phyloP scores from a whole-genome alignment of 2,888 invertebrate species.

The Pandemis cinnamomeana region DNA sequence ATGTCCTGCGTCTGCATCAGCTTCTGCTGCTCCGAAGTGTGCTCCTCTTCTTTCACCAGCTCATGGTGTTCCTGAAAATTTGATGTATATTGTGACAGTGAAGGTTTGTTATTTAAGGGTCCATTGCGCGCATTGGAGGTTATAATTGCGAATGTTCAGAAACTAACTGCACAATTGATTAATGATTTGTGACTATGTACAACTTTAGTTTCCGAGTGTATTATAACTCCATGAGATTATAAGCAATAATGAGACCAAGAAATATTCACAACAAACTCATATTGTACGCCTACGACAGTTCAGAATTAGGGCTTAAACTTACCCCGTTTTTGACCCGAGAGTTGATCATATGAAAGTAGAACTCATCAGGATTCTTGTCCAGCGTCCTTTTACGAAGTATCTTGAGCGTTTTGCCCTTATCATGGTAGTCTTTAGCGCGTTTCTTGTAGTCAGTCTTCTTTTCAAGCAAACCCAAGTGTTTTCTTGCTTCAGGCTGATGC shows the following conservation, averaged over 20 bases:
- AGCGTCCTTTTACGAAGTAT: conserved; percentile 92
- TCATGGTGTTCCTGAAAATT: conserved; percentile 85
- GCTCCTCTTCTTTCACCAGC: conserved; percentile 87
- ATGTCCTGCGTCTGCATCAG: conserved; percentile 96
- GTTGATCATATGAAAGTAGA: conserved; percentile 98
- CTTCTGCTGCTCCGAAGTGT: conserved; percentile 92
- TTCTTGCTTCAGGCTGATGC: conserved; percentile 91
- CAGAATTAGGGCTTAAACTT: conserved; percentile 46
- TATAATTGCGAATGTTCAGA: too few species aligned
- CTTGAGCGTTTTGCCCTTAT: conserved; percentile 93
- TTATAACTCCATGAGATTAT: not conserved
- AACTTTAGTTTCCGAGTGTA: too few species aligned
- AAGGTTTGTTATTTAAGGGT: too few species aligned
- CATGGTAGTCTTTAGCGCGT: conserved; percentile 91
- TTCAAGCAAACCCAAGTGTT: conserved; percentile 92
- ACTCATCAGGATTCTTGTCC: conserved; percentile 99
- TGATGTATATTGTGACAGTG: not conserved
- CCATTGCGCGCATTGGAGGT: not conserved
- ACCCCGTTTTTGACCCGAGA: conserved; percentile 88
- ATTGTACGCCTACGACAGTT: not conserved
- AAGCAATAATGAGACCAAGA: not conserved
- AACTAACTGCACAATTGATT: too few species aligned
- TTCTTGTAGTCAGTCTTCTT: conserved; percentile 95
- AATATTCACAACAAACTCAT: not conserved
- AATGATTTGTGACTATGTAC: too few species aligned